phyloP scores from a whole-genome alignment of 2,113 vertebrate genomes.

The Parus major region DNA sequence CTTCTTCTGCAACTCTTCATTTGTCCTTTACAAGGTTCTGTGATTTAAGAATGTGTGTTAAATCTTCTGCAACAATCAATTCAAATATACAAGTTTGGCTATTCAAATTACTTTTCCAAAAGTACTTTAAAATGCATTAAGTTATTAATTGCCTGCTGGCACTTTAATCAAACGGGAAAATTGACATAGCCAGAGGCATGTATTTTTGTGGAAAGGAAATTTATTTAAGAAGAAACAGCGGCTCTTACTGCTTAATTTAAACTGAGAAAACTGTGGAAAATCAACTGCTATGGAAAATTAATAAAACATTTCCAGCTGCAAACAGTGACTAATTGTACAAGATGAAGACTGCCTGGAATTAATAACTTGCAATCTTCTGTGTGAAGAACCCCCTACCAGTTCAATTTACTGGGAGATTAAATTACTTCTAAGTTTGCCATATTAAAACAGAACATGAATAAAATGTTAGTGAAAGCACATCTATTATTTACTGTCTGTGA shows the following conservation, averaged over 20 bases:
- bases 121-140: conserved; percentile 90
- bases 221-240: conserved; percentile 85
- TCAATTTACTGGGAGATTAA: conserved; percentile 93
- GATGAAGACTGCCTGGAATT: conserved; percentile 89
- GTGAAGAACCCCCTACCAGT: conserved; percentile 87
- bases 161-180: conserved; percentile 87
- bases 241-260: conserved; percentile 88
- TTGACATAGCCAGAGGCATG: conserved; percentile 85
- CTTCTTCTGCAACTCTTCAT: conserved; percentile 45
- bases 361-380: conserved; percentile 89
- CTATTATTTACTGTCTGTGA: conserved; percentile 95
- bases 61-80: conserved; percentile 82
- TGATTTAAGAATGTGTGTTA: conserved; percentile 74
- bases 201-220: conserved; percentile 86
- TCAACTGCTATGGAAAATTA: conserved; percentile 86
- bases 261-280: conserved; percentile 86
- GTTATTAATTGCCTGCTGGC: conserved; percentile 88
- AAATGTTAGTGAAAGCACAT: conserved; percentile 84
- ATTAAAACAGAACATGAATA: conserved; percentile 91
- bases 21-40: conserved; percentile 76
- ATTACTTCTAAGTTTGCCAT: conserved; percentile 91
- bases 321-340: conserved; percentile 91
- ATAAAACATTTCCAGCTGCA: conserved; percentile 88
- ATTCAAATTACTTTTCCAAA: conserved; percentile 87
- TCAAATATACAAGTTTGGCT: conserved; percentile 82